phyloP scores from a whole-genome alignment of 1,140 invertebrate species.

The Tetragonula clypearis region DNA sequence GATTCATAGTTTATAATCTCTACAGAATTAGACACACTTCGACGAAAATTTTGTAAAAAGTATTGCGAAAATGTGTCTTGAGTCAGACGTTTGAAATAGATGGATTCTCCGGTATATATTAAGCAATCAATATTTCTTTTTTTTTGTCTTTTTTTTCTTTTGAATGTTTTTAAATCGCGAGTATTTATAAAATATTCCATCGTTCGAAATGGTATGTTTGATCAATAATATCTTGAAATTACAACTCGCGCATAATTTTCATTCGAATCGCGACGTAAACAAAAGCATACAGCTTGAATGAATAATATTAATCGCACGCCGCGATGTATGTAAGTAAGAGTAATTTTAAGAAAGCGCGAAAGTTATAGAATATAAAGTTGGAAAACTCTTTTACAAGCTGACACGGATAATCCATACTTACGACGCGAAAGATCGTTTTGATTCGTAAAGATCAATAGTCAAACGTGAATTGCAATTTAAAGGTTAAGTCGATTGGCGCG shows the following conservation, averaged over 20 bases:
- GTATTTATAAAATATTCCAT: not conserved
- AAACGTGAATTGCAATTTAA: not conserved
- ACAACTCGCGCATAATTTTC: not conserved
- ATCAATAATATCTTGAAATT: not conserved
- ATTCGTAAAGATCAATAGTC: not conserved
- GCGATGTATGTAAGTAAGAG: not conserved
- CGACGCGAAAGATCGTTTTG: not conserved
- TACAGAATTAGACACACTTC: slow-evolving; percentile 51
- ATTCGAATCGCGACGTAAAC: not conserved
- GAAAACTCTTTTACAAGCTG: not conserved
- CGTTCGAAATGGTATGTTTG: not conserved
- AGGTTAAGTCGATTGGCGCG: not conserved
- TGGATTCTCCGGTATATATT: slow-evolving; percentile 5
- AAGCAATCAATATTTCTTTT: not conserved
- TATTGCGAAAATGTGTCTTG: slow-evolving; percentile 30
- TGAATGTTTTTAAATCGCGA: not conserved
- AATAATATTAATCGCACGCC: not conserved
- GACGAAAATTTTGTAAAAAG: slow-evolving; percentile 27
- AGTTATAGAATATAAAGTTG: not conserved
- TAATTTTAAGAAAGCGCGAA: not conserved
- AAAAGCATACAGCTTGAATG: not conserved
- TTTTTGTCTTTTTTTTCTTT: no score
- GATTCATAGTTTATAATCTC: slow-evolving; percentile 40
- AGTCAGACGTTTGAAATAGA: slow-evolving; percentile 59
- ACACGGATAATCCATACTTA: no score